Base-by-base conservation (phyloP, 1,140 invertebrate genomes). In the Drosophila orena region DNA sequence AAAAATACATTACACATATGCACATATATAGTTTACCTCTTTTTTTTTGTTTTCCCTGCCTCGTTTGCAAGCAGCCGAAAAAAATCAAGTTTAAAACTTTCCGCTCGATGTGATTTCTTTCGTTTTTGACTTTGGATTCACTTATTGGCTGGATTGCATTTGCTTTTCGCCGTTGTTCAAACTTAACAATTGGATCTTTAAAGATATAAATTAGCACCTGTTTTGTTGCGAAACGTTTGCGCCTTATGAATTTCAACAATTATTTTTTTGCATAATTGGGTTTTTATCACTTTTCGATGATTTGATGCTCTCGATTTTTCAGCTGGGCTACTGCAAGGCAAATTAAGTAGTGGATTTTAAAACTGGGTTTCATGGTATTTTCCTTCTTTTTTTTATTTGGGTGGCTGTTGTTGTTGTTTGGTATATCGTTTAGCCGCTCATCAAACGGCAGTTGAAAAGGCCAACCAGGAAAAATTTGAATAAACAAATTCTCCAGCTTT, bases 401-500 rank as follows among this genome's bases (percentile, higher is more conserved):
- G 11, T 20, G 30, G 49, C 27, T 17, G 20, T 5, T 40, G 40
- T 5, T 40, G 40, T 49, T 57, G 38, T 62, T 77, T 53, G 49
- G 37, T 54, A 52, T 59, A 46, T 59, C 73, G 77, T 81, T 86
- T 77, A 81, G 74, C 57, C 79, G 81, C 74, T 86, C 83, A 76
- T 86, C 81, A 86, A 88, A 86, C 71, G 81, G 81, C 81, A 77
- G 73, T 85, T 62, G 78, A 54, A 85, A 88, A 61, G 80, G 74
- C 61, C 61, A 86, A 56, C 65, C 52, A 60, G 76, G 75, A 85
- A 78, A 84, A 59, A 77, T 77, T 69, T 77, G 50, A 70, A 77
- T 88, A 88, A 85, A 86, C 81, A 80, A 66, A 86, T 78, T 77
- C 86, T 56, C 70, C 27, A 46, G 65, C 69, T 68, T 44, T 59